Evolutionary conservation across 2,113 vertebrate species (phyloP), one percentile per base, ranked within the genome.

Genomic region (Hymenochirus boettgeri): DNA sequence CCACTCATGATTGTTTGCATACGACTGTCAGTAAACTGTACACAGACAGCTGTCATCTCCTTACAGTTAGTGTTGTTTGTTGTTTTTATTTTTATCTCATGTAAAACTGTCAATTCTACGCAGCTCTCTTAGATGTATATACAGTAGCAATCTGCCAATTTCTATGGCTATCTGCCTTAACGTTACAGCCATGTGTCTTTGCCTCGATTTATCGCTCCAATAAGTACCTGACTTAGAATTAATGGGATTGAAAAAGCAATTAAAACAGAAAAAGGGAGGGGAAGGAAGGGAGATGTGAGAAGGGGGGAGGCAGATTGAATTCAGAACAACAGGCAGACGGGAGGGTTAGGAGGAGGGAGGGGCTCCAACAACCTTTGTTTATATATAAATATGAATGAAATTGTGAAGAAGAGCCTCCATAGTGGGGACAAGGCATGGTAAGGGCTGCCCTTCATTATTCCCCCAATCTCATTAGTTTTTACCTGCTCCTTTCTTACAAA

Each of bases 171-270:
- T 58, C 29, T 51, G 45, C 55, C 55, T 51, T 45, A n/a, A 46
- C 42, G 37, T n/a, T 51, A 58, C 17, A 50, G 63, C 63, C 25
- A 48, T 65, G 63, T 35, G 26, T 50, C 29, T 64, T 65, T 53
- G 19, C 42, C 46, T 21, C 54, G 64, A 66, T 66, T 66, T 66
- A 66, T 58, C 60, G 57, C 65, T 22, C 47, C 54, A 60, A 57
- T 60, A 69, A 69, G 65, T 69, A 60, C 65, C 60, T 31, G 45
- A 33, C 65, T 69, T 69, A 60, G 56, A 69, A 69, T 60, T 69
- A 69, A 69, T 69, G 65, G 57, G 47, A 69, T 60, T 69, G 56
- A 69, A 69, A 69, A 69, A 69, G 57, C 65, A 69, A 60, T 60
- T 69, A 60, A 69, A 69, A 69, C 65, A 60, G 46, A 59, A 33